phyloP scores from a whole-genome alignment of 1,140 invertebrate genomes.

The Macrotrachela quadricornifera region DNA sequence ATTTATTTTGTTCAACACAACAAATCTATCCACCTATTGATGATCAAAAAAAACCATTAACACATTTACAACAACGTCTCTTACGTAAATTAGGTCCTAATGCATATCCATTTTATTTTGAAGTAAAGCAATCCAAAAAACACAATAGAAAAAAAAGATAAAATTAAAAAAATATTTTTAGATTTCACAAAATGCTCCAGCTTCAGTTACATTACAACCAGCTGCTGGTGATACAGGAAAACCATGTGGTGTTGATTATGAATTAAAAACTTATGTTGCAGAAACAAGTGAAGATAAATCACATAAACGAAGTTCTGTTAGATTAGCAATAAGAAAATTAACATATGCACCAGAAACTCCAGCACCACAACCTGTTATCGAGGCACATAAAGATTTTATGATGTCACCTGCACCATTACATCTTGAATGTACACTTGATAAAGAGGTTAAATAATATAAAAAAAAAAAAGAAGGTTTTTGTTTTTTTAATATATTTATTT shows the following conservation, averaged over 20 bases:
- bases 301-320: slow-evolving; percentile 51
- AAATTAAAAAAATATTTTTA: slow-evolving; percentile 16
- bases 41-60: slow-evolving; percentile 33
- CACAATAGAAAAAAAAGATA: too few relatives aligned
- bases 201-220: slow-evolving; percentile 80
- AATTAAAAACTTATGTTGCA: slow-evolving; percentile 79
- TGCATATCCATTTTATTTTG: slow-evolving; percentile 95
- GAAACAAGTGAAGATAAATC: slow-evolving; percentile 76
- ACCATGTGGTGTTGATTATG: slow-evolving; percentile 96
- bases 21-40: slow-evolving; percentile 46
- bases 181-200: slow-evolving; percentile 81
- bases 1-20: slow-evolving; percentile 71
- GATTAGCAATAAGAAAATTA: slow-evolving; percentile 53
- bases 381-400: slow-evolving; percentile 96
- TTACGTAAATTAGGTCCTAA: slow-evolving; percentile 88
- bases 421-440: slow-evolving; percentile 86
- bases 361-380: slow-evolving; percentile 62
- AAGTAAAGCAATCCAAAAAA: slow-evolving; percentile 26
- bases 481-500: not conserved
- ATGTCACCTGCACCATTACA: slow-evolving; percentile 96
- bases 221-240: slow-evolving; percentile 74
- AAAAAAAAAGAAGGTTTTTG: not conserved
- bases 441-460: slow-evolving; percentile 44
- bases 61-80: slow-evolving; percentile 73
- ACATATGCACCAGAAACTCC: slow-evolving; percentile 96